Conservation (phyloP, 2,797 vertebrate species). For the Sebastes matsubarae region DNA sequence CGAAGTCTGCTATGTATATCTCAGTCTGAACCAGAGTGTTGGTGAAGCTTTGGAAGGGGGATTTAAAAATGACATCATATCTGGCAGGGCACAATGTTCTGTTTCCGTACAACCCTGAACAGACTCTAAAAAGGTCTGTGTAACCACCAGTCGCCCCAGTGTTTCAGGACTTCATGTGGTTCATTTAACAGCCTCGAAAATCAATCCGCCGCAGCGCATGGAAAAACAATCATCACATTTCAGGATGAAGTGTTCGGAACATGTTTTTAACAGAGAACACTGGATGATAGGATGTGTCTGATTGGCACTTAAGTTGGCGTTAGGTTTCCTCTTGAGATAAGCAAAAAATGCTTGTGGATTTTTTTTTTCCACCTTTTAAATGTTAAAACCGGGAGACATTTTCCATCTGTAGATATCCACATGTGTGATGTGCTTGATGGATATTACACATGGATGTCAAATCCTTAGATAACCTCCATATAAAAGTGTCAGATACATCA, state of each 20-base stretch:
- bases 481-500: slow-evolving; percentile 19
- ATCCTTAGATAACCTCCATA: slow-evolving; percentile 21
- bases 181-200: slow-evolving; percentile 45
- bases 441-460: slow-evolving; percentile 35
- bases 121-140: slow-evolving; percentile 12
- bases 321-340: slow-evolving; percentile 23
- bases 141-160: slow-evolving; percentile 6
- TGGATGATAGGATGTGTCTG: not conserved
- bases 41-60: slow-evolving; percentile 17
- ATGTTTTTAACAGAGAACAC: slow-evolving; percentile 7
- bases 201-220: slow-evolving; percentile 26
- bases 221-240: slow-evolving; percentile 61
- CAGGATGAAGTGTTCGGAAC: slow-evolving; percentile 47
- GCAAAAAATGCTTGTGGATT: not conserved
- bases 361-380: not conserved
- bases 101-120: slow-evolving; percentile 31
- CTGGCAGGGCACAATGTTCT: slow-evolving; percentile 60
- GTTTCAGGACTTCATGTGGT: slow-evolving; percentile 29
- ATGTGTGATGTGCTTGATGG: slow-evolving; percentile 21
- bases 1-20: slow-evolving; percentile 27
- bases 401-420: slow-evolving; percentile 39
- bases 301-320: not conserved
- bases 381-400: not conserved
- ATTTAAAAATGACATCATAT: slow-evolving; percentile 54
- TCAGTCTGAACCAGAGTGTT: slow-evolving; percentile 4